Percentiles rank a stretch among this genome's conserved stretches.
Conservation (phyloP, 2,797 vertebrate genomes). For the Chelmon rostratus region DNA sequence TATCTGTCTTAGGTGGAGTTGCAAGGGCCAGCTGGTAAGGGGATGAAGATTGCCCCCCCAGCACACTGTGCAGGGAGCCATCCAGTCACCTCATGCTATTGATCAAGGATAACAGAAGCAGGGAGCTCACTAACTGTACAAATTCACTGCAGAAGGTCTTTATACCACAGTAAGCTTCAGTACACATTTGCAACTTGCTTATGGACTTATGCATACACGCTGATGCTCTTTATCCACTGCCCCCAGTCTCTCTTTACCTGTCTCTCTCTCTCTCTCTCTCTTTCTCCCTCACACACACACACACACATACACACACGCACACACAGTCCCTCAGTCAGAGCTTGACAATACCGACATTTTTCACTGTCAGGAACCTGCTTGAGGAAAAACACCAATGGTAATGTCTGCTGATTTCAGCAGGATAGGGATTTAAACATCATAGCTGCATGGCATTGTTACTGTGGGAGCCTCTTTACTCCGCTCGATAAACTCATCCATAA, state of each 20-base stretch:
- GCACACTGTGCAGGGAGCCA: conserved; percentile 65
- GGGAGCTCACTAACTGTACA: conserved; percentile 52
- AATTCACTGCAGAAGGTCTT: conserved; percentile 48
- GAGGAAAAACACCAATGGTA: conserved; percentile 78
- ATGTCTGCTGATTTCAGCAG: conserved; percentile 87
- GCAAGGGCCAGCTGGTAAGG: conserved; percentile 74
- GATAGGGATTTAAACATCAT: conserved; percentile 78
- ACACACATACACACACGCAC: conserved; percentile 25
- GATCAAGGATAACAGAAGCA: conserved; percentile 71
- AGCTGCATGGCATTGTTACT: conserved; percentile 75
- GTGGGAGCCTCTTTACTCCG: conserved; percentile 59
- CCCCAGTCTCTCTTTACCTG: conserved; percentile 9
- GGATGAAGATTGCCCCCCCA: conserved; percentile 57
- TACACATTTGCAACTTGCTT: conserved; percentile 36
- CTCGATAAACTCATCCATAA: conserved; percentile 76
- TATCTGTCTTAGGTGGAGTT: conserved; percentile 57
- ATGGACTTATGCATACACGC: conserved; percentile 44
- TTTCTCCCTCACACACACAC: conserved; percentile 34
- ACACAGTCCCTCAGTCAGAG: conserved; percentile 57
- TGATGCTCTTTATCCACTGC: conserved; percentile 48
- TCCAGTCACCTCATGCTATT: conserved; percentile 69
- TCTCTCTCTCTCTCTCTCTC: conserved; percentile 14
- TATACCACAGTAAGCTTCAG: conserved; percentile 39
- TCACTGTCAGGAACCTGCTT: conserved; percentile 85
- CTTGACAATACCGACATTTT: conserved; percentile 82